Base-by-base conservation (phyloP, 2,888 invertebrate genomes). In the Conops quadrifasciatus region DNA sequence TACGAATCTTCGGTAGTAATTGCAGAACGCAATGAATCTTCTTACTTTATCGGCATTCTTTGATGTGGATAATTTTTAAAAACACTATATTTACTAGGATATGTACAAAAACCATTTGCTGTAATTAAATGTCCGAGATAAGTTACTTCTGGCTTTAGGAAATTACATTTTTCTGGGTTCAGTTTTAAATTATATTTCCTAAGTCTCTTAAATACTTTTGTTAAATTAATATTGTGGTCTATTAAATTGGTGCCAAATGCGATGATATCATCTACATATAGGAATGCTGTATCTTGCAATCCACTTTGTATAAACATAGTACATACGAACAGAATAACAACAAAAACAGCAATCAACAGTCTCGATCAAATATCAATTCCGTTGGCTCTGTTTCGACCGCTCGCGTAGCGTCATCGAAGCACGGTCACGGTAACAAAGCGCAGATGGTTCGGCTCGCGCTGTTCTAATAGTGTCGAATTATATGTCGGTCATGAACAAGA, bases 41-140 rank as follows among this genome's bases (percentile, higher is more conserved):
- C 71, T 66, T 0, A 69, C 51, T 70, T 72, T 68, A 21, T 76
- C 67, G 24, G 71, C 64, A 68, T 72, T 71, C 68, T 72, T 70
- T 58, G 77, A 77, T 28, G 60, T 60, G 77, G 75, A 70, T 77
- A 78, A 13, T 76, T 71, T 69, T 71, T 43, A 9, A 78, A 70
- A 7, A 66, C 59, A 9, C 51, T 16, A 16, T 26, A 28, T 70
- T 74, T 75, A 26, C 1, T 24, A 21, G 21, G 21, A 21, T 21
- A 19, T 53, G 49, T 49, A 60, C n/a, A 51, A 21, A 75, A 70
- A 36, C 75, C 77, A 36, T 75, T 58, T 28, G 30, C 49, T 11
- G 67, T 72, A n/a, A 75, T 72, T 13, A 70, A n/a, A n/a, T n/a
- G n/a, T n/a, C n/a, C n/a, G n/a, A n/a, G n/a, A n/a, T n/a, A n/a